These are phyloP conservation scores for Sphaerophoria rueppellii DNA, from an alignment of 2,888 invertebrate species.

Conservation along the genomic window DNA sequence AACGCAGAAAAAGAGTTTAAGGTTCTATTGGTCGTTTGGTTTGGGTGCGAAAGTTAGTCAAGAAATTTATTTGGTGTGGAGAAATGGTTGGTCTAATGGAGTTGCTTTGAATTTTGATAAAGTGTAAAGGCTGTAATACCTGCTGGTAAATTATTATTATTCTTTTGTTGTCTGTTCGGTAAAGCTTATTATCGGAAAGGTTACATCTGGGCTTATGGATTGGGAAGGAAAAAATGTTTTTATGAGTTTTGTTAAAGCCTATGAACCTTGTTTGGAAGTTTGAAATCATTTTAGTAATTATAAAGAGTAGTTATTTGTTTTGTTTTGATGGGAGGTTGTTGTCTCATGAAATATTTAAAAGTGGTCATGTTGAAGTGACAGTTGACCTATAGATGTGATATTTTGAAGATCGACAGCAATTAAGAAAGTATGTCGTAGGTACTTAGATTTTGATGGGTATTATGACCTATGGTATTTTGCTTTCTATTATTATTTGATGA, in stretches of 20 bases:
- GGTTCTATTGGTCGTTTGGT: constrained; percentile 31
- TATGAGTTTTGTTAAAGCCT: background rate
- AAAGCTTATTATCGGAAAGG: constrained; percentile 36
- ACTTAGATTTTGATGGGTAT: too few species aligned
- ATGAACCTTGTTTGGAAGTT: background rate
- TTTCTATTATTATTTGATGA: too few species aligned
- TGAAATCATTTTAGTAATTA: background rate
- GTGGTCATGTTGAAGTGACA: too few species aligned
- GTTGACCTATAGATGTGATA: too few species aligned
- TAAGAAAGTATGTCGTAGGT: too few species aligned
- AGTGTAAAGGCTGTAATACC: constrained; percentile 35
- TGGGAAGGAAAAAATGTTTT: too few species aligned
- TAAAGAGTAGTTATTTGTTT: background rate
- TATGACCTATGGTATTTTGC: too few species aligned
- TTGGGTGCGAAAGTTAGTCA: constrained; percentile 8
- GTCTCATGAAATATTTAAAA: too few species aligned
- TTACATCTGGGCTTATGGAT: background rate
- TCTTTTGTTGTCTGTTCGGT: constrained; percentile 49
- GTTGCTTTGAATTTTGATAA: constrained; percentile 55
- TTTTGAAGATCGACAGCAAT: too few species aligned
- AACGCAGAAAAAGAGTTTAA: constrained; percentile 58
- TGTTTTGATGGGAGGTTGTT: too few species aligned
- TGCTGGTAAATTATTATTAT: constrained; percentile 44
- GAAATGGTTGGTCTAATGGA: constrained; percentile 38
- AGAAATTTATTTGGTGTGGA: constrained; percentile 7